Percentiles rank a stretch among this genome's conserved stretches.
Evolutionary conservation across 2,888 invertebrate genomes (phyloP).

Genomic region (Dione vanillae): DNA sequence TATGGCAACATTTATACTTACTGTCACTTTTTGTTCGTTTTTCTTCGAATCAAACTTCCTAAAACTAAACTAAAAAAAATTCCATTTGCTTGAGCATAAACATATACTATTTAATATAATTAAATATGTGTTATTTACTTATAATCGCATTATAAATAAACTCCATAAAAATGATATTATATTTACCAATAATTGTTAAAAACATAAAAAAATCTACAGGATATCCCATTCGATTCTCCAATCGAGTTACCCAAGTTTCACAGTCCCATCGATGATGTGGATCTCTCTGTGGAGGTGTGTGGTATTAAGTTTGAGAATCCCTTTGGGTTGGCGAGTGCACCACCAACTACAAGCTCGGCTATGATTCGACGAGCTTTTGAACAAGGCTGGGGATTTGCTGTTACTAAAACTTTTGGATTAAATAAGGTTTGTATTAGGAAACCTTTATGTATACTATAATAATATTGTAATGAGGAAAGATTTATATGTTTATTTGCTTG

Average conservation of each 20-base stretch:
- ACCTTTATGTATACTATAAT: too few relatives aligned
- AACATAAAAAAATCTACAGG: slow-evolving; percentile 65
- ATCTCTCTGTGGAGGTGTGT: slow-evolving; percentile 96
- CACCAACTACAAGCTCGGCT: slow-evolving; percentile 96
- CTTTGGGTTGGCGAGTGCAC: slow-evolving; percentile 98
- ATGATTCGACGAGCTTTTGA: slow-evolving; percentile 98
- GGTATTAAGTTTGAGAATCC: slow-evolving; percentile 98
- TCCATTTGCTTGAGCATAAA: too few relatives aligned
- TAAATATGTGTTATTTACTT: too few relatives aligned
- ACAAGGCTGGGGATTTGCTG: slow-evolving; percentile 98
- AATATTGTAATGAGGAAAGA: too few relatives aligned
- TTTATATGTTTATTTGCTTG: too few relatives aligned
- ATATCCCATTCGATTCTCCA: slow-evolving; percentile 84
- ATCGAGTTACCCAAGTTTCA: slow-evolving; percentile 95
- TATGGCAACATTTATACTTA: too few relatives aligned
- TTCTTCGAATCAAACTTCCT: too few relatives aligned
- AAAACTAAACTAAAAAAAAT: too few relatives aligned
- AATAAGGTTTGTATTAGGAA: slow-evolving; percentile 88
- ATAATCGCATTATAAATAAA: too few relatives aligned
- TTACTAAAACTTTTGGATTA: slow-evolving; percentile 97
- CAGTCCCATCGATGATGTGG: slow-evolving; percentile 96
- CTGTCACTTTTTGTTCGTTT: too few relatives aligned
- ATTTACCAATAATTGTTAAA: background rate
- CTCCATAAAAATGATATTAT: too few relatives aligned
- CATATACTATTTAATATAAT: too few relatives aligned